Percentiles rank a stretch among this genome's conserved stretches.
phyloP scores from a whole-genome alignment of 2,888 invertebrate species.

The Tanytarsus gracilentus region DNA sequence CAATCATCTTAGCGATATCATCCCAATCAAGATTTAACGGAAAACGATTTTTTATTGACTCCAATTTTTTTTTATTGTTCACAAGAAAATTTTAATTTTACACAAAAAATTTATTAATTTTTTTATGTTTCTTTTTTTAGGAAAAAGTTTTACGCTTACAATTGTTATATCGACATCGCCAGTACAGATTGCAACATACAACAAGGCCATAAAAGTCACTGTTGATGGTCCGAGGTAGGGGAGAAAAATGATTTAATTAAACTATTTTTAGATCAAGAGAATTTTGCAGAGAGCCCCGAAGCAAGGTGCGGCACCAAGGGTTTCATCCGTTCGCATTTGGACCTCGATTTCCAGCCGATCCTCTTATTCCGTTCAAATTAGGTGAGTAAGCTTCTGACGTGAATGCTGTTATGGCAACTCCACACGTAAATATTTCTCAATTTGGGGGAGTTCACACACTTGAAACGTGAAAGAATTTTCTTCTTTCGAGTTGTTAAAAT shows the following conservation, averaged over 20 bases:
- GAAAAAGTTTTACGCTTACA: slow-evolving; percentile 93
- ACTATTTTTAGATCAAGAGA: not conserved
- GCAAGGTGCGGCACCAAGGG: slow-evolving; percentile 81
- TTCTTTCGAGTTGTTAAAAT: not conserved
- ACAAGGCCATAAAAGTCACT: slow-evolving; percentile 97
- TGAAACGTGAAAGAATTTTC: not conserved
- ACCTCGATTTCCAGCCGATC: slow-evolving; percentile 74
- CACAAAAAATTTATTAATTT: not conserved
- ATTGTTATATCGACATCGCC: slow-evolving; percentile 91
- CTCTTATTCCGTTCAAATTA: slow-evolving; percentile 73
- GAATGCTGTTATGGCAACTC: too few relatives aligned
- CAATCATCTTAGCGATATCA: not conserved
- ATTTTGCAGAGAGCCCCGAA: slow-evolving; percentile 66
- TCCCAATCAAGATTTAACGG: slow-evolving; percentile 18
- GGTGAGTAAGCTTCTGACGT: slow-evolving; percentile 50
- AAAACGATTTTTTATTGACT: slow-evolving; percentile 25
- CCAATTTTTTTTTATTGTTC: not conserved
- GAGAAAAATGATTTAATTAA: not conserved
- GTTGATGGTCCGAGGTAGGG: slow-evolving; percentile 89
- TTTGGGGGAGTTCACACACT: too few relatives aligned
- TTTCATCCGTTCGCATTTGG: slow-evolving; percentile 87
- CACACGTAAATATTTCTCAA: too few relatives aligned
- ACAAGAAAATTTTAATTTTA: not conserved
- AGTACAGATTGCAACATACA: slow-evolving; percentile 92
- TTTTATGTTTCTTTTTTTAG: slow-evolving; percentile 48